Conservation (phyloP, 2,888 invertebrate genomes). For the Thymelicus sylvestris region DNA sequence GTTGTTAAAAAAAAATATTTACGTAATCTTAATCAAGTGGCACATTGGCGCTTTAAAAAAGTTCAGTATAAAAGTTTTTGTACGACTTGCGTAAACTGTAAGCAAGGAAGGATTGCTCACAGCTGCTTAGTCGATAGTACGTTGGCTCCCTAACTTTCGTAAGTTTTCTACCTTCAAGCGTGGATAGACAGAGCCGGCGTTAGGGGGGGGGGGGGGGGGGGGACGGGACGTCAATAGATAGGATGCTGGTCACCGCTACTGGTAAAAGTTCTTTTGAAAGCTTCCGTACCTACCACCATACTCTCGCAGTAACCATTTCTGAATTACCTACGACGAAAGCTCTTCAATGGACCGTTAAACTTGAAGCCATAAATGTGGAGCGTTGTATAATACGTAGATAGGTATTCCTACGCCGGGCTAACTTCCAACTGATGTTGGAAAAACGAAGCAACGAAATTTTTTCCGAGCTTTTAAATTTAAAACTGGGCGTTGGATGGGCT, state of each 20-base stretch:
- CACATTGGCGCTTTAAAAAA: constrained; percentile 21
- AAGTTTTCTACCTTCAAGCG: constrained; percentile 15
- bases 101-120: constrained; percentile 26
- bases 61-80: constrained; percentile 4
- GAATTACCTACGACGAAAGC: no score
- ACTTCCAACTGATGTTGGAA: constrained; percentile 24
- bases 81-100: constrained; percentile 8
- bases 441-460: constrained; percentile 15
- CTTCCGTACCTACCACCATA: no score
- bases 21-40: no score
- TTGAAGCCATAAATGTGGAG: not conserved
- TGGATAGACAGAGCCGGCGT: no score
- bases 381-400: constrained; percentile 21
- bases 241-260: no score
- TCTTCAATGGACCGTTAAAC: no score
- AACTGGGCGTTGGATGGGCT: constrained; percentile 8
- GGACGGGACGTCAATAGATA: no score
- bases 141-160: constrained; percentile 20
- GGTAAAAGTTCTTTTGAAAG: no score
- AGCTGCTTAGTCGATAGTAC: constrained; percentile 15
- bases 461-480: constrained; percentile 15
- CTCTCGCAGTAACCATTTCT: no score
- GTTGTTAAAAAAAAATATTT: no score
- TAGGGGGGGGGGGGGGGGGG: no score
- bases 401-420: constrained; percentile 8